Evolutionary conservation across 2,113 vertebrate genomes (phyloP).

Genomic region (Pantherophis guttatus): DNA sequence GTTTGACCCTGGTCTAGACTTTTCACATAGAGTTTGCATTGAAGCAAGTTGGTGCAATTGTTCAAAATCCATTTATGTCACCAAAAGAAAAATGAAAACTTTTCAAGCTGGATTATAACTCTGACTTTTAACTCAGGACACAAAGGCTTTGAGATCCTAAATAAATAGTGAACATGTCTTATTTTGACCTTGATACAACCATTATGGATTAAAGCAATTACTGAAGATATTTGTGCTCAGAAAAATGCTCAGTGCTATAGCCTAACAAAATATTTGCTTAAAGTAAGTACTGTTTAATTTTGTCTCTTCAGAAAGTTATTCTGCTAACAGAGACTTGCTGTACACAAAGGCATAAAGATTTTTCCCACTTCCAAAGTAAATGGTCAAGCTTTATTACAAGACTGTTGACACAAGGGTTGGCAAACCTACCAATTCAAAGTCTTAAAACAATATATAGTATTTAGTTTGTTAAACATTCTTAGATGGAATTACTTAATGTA

Average conservation of each 20-base stretch:
- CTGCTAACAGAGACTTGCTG: not conserved
- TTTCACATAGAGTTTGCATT: not conserved
- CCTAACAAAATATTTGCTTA: constrained; percentile 30
- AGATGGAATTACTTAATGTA: not conserved
- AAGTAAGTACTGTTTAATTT: constrained; percentile 9
- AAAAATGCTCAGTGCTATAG: not conserved
- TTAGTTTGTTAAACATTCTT: not conserved
- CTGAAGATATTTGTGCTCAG: constrained; percentile 25
- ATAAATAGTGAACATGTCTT: constrained; percentile 6
- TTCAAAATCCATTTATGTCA: not conserved
- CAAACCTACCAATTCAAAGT: not conserved
- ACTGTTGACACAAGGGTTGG: not conserved
- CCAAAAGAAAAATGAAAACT: not conserved
- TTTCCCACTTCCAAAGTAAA: constrained; percentile 24
- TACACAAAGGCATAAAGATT: not conserved
- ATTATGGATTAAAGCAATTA: constrained; percentile 20
- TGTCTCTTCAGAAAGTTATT: constrained; percentile 6
- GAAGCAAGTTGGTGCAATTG: not conserved
- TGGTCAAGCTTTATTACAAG: not conserved
- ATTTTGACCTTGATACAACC: not conserved
- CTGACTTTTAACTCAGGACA: constrained; percentile 39
- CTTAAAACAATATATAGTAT: not conserved
- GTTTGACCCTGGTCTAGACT: not conserved
- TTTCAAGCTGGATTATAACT: constrained; percentile 18
- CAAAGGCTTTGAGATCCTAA: constrained; percentile 1